phyloP scores from a whole-genome alignment of 30 jellyfish, hydroid and myxozoan genomes.

The Cassiopea andromeda region DNA sequence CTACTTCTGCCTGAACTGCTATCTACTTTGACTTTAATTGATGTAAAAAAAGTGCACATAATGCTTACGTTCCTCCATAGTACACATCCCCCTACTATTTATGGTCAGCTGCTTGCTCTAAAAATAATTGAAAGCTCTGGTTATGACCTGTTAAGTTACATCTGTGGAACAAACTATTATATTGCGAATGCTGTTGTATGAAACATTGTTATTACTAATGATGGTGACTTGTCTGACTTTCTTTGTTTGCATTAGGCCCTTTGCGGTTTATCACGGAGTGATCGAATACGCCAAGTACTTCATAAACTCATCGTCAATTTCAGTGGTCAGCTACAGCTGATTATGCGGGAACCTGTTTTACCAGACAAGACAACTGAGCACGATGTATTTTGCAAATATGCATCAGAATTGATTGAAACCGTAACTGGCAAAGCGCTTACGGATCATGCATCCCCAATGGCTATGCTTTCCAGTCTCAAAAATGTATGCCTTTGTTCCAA shows the following conservation, averaged over 20 bases:
- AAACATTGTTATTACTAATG: not conserved
- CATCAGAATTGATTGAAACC: conserved; percentile 75
- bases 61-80: too few relatives aligned
- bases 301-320: conserved; percentile 77
- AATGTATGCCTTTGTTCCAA: conserved; percentile 41
- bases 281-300: conserved; percentile 85
- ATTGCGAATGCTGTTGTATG: too few relatives aligned
- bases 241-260: conserved; percentile 53
- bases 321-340: conserved; percentile 77
- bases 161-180: too few relatives aligned
- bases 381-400: conserved; percentile 66
- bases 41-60: too few relatives aligned
- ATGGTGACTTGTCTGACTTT: not conserved
- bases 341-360: conserved; percentile 90
- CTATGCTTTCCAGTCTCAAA: conserved; percentile 70
- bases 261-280: conserved; percentile 78
- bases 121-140: too few relatives aligned
- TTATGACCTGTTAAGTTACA: too few relatives aligned
- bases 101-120: too few relatives aligned
- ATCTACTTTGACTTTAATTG: too few relatives aligned
- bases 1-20: too few relatives aligned
- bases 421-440: conserved; percentile 78
- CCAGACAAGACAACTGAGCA: conserved; percentile 84
- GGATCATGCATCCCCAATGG: conserved; percentile 72
- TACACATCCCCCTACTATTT: too few relatives aligned